phyloP scores from a whole-genome alignment of 2,113 vertebrate species.

The Propithecus coquereli region DNA sequence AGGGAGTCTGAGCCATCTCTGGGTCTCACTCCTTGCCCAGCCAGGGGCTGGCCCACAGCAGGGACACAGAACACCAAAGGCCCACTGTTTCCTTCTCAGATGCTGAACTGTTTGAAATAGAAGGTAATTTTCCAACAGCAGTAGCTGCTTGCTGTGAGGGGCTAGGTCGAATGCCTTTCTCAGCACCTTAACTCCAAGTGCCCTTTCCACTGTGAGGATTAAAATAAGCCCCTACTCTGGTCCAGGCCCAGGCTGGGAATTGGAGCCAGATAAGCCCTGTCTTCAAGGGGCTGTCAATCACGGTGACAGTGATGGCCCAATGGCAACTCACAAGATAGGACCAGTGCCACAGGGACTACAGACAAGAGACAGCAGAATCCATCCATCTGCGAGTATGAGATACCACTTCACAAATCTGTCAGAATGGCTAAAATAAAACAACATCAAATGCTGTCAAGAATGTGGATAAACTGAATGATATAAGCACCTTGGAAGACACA shows the following conservation, averaged over 20 bases:
- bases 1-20: background rate
- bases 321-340: background rate
- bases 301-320: background rate
- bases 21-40: background rate
- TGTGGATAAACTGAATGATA: background rate
- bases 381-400: background rate
- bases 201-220: background rate
- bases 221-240: background rate
- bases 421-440: constrained; percentile 13
- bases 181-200: background rate
- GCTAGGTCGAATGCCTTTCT: background rate
- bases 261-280: background rate
- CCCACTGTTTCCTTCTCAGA: background rate
- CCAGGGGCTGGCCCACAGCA: background rate
- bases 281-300: background rate
- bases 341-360: too few species aligned
- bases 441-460: background rate
- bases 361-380: background rate
- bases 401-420: background rate
- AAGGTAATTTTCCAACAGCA: background rate
- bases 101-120: background rate
- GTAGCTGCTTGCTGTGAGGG: background rate
- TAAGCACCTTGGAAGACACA: background rate
- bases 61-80: background rate
- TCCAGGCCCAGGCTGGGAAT: background rate